Conservation (phyloP, 2,113 vertebrate genomes). For the Ariopsis seemanni region DNA sequence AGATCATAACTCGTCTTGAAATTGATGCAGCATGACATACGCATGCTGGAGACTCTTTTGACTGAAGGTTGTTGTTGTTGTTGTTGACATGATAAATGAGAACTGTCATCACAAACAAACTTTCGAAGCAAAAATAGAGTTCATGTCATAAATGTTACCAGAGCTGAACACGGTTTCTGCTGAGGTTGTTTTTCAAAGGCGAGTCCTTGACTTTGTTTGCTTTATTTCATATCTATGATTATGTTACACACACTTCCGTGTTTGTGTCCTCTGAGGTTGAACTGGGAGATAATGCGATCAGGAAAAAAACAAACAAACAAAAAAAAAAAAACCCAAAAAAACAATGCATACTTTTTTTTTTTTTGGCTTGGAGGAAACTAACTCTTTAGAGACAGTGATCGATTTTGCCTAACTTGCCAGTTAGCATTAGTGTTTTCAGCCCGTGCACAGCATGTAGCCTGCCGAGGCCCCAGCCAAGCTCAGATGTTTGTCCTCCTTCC, state of each 20-base stretch:
- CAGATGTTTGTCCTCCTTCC: slow-evolving; percentile 47
- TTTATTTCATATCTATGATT: slow-evolving; percentile 1
- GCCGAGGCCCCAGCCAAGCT: slow-evolving; percentile 12
- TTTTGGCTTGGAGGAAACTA: not conserved
- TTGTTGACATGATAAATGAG: slow-evolving; percentile 57
- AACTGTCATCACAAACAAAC: slow-evolving; percentile 62
- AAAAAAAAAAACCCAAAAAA: not conserved
- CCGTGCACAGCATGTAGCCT: not conserved
- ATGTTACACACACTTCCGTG: not conserved
- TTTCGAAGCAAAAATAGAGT: slow-evolving; percentile 43
- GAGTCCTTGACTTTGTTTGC: not conserved
- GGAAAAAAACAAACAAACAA: not conserved
- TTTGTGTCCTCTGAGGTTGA: not conserved
- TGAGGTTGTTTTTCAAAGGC: slow-evolving; percentile 19
- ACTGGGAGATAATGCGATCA: not conserved
- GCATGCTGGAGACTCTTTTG: slow-evolving; percentile 9
- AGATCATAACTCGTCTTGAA: slow-evolving; percentile 38
- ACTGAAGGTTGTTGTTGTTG: slow-evolving; percentile 29
- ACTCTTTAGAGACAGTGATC: not conserved
- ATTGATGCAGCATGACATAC: slow-evolving; percentile 8
- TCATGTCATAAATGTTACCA: slow-evolving; percentile 18
- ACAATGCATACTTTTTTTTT: not conserved
- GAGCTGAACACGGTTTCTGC: not conserved
- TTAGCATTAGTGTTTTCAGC: slow-evolving; percentile 16
- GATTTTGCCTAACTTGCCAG: not conserved